A percentile compares a stretch with the other conserved stretches of the same genome.
Conservation (phyloP, 2,888 invertebrate species). For the Diachrysia chrysitis region DNA sequence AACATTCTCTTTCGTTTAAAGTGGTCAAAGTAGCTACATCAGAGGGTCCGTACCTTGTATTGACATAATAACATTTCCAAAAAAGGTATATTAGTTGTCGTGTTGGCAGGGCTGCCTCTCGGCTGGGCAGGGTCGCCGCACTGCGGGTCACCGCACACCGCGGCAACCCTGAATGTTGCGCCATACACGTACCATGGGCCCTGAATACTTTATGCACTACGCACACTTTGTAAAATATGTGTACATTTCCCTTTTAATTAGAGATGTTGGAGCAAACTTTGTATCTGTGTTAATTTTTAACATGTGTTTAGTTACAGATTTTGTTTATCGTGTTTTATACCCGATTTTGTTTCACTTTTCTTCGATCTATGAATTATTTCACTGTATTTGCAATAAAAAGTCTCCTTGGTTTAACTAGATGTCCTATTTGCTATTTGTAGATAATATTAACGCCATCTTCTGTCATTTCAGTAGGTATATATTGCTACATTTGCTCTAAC, state of each 20-base stretch:
- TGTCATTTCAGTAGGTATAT: too few species aligned
- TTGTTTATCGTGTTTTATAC: background rate
- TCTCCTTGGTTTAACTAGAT: too few species aligned
- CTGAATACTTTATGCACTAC: conserved; percentile 52
- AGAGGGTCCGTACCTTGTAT: conserved; percentile 19
- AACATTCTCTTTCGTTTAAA: background rate
- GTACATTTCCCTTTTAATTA: conserved; percentile 44
- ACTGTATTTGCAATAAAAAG: too few species aligned
- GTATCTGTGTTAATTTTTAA: conserved; percentile 20
- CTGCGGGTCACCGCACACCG: conserved; percentile 54
- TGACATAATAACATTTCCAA: conserved; percentile 42
- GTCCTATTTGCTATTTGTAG: too few species aligned
- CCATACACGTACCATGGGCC: conserved; percentile 40
- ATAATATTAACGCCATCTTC: too few species aligned
- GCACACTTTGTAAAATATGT: conserved; percentile 50
- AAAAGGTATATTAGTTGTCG: conserved; percentile 52
- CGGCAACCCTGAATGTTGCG: conserved; percentile 46
- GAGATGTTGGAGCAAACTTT: conserved; percentile 18
- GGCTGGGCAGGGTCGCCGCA: conserved; percentile 45
- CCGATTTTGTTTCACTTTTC: too few species aligned
- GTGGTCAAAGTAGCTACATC: background rate
- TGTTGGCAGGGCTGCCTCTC: conserved; percentile 52
- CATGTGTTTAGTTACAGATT: conserved; percentile 7
- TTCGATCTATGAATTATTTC: too few species aligned
- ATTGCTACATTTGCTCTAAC: too few species aligned